Base-by-base conservation (phyloP, 2,797 vertebrate species). In the Babyrousa celebensis region DNA sequence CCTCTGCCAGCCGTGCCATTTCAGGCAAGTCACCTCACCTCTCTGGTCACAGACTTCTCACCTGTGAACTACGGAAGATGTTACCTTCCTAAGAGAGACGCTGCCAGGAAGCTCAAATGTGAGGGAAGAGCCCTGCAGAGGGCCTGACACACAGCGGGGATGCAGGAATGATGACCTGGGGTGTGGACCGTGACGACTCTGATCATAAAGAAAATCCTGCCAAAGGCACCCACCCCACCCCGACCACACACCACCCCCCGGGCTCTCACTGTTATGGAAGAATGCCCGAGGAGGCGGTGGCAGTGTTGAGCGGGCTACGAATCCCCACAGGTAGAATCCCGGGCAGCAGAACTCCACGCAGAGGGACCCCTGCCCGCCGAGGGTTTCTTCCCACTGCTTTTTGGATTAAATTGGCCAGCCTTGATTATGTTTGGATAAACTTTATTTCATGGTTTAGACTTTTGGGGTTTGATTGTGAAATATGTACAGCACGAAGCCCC, bases 371-470 rank as follows among this genome's bases (percentile, higher is more conserved):
- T 1, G 56, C 25, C 84, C 43, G 11, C 63, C 95, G 27, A 8
- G 32, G 27, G 91, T 10, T 62, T 65, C 92, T 62, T 84, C 75
- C 18, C 32, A 32, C 77, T 32, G 82, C 48, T 15, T 95, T 48
- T 15, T 54, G 82, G 97, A 72, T 85, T 65, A 52, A 92, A 83
- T 1, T 16, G 85, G 91, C 43, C 6, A 12, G 72, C 63, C 95
- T 82, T 96, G 89, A 93, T 95, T 79, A 27, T 63, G 89, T 36
- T 96, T 97, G 91, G 89, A 96, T 96, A 93, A 78, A 82, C 63
- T 23, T 5, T 54, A 75, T 56, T 93, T 86, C 87, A 83, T 54
- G 78, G 63, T 91, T 96, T 79, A 15, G 80, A 91, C 94, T 95
- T 74, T 91, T 97, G 85, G 79, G 82, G 95, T 90, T 91, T 96